A percentile compares a stretch with the other conserved stretches of the same genome.
phyloP scores from a whole-genome alignment of 2,888 invertebrate species.

The Odontocolon sp. region DNA sequence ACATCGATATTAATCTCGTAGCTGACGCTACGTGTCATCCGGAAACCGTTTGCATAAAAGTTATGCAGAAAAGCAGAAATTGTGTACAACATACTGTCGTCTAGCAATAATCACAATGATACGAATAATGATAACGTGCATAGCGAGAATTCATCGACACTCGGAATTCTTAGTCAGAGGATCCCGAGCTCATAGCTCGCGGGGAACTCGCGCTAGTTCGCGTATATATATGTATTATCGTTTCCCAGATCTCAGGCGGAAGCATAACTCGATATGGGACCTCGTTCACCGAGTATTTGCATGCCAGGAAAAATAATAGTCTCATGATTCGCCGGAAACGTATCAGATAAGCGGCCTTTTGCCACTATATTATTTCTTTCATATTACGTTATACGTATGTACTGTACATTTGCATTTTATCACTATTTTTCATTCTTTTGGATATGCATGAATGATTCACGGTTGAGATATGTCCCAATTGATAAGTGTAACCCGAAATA shows the following conservation, averaged over 20 bases:
- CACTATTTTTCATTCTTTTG: too few species aligned
- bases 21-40: too few species aligned
- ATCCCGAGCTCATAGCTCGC: conserved; percentile 13
- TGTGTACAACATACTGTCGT: conserved; percentile 21
- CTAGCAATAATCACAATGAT: conserved; percentile 9
- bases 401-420: too few species aligned
- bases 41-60: too few species aligned
- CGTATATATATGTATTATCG: conserved; percentile 40
- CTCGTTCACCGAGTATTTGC: conserved; percentile 75
- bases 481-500: too few species aligned
- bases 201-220: background rate
- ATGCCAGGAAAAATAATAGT: conserved; percentile 76
- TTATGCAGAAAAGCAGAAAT: conserved; percentile 38
- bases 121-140: background rate
- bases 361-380: too few species aligned
- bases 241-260: conserved; percentile 72
- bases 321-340: conserved; percentile 72
- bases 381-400: too few species aligned
- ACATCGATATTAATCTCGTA: conserved; percentile 58
- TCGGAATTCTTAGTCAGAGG: conserved; percentile 22
- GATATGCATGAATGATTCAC: too few species aligned
- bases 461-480: too few species aligned
- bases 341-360: conserved; percentile 68
- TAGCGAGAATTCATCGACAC: conserved; percentile 22
- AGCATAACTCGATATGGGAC: conserved; percentile 74